Percentiles rank a stretch among this genome's conserved stretches.
phyloP scores from a whole-genome alignment of 2,888 invertebrate species.

The Sinotaia quadrata region DNA sequence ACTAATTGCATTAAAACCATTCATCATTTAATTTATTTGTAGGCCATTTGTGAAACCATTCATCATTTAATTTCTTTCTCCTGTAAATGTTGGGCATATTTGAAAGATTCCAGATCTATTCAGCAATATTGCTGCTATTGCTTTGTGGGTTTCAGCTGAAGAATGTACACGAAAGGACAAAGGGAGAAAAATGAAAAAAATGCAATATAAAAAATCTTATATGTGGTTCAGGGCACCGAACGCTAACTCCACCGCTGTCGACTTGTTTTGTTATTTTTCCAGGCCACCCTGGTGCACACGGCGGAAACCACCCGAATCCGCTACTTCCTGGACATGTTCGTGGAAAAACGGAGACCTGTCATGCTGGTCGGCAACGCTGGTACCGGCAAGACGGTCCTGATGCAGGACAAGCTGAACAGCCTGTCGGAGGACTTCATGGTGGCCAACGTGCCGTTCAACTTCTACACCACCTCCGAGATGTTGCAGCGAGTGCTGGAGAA shows the following conservation, averaged over 20 bases:
- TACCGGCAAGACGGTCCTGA: slow-evolving; percentile 94
- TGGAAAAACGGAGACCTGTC: slow-evolving; percentile 90
- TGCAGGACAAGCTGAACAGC: slow-evolving; percentile 84
- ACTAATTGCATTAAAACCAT: too few relatives aligned
- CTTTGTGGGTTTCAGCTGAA: too few relatives aligned
- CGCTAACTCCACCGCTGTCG: too few relatives aligned
- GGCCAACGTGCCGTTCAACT: slow-evolving; percentile 95
- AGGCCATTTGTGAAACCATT: too few relatives aligned
- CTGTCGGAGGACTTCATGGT: slow-evolving; percentile 88
- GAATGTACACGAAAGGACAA: too few relatives aligned
- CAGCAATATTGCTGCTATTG: too few relatives aligned
- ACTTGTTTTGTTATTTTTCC: slow-evolving; percentile 30
- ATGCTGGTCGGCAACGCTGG: slow-evolving; percentile 96
- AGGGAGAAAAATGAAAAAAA: too few relatives aligned
- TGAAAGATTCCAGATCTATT: too few relatives aligned
- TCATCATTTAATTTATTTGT: too few relatives aligned
- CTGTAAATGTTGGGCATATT: too few relatives aligned
- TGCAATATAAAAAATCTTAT: neutral
- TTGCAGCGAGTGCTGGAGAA: slow-evolving; percentile 87
- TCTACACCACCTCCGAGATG: slow-evolving; percentile 87
- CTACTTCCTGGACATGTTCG: slow-evolving; percentile 90
- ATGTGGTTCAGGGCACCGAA: too few relatives aligned
- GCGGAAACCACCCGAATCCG: slow-evolving; percentile 91
- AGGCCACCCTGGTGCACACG: slow-evolving; percentile 93
- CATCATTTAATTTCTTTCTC: too few relatives aligned